phyloP scores from a whole-genome alignment of 2,797 vertebrate species.

The Enteromius trimaculatus region DNA sequence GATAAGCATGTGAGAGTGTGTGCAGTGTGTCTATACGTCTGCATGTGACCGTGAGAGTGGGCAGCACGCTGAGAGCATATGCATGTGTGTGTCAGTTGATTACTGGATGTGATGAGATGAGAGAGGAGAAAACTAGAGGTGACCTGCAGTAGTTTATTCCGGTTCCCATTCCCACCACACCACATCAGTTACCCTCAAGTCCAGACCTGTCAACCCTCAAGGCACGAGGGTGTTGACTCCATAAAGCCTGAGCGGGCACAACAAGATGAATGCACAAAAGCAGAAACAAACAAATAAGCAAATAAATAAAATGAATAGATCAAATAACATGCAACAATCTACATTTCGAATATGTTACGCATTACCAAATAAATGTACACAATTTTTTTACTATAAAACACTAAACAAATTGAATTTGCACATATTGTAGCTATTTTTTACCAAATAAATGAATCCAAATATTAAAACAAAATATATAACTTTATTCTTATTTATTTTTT shows the following conservation, averaged over 20 bases:
- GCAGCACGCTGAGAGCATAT: neutral
- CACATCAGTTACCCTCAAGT: slow-evolving; percentile 27
- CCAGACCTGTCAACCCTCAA: slow-evolving; percentile 21
- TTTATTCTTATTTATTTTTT: neutral
- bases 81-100: neutral
- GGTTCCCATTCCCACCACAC: neutral
- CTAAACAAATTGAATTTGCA: too few relatives aligned
- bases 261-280: slow-evolving; percentile 4
- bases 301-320: neutral
- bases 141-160: slow-evolving; percentile 17
- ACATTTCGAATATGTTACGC: neutral
- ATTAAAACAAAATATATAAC: too few relatives aligned
- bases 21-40: slow-evolving; percentile 1
- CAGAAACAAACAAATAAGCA: neutral
- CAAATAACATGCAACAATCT: too few relatives aligned
- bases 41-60: slow-evolving; percentile 12
- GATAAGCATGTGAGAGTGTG: neutral
- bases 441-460: too few relatives aligned
- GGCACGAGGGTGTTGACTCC: slow-evolving; percentile 30
- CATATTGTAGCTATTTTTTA: too few relatives aligned
- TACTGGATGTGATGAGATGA: slow-evolving; percentile 4
- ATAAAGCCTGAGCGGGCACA: slow-evolving; percentile 6
- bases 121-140: neutral
- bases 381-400: neutral
- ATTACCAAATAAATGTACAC: neutral